Evolutionary conservation across 2,797 vertebrate genomes (phyloP), one percentile per base, ranked within the genome.

Genomic region (Hoplostethus mediterraneus): DNA sequence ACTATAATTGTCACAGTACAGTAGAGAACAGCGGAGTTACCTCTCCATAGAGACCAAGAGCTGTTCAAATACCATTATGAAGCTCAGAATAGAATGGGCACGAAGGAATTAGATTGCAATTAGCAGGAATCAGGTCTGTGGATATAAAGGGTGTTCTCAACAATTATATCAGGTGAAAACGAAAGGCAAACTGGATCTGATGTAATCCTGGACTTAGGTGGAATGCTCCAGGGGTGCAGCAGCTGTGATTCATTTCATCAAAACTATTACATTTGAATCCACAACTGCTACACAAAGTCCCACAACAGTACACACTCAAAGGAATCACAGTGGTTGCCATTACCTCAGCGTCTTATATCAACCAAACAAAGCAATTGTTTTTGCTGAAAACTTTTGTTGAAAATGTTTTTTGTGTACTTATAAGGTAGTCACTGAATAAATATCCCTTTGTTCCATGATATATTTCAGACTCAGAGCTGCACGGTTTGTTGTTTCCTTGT

Each of bases 1-100:
- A 82, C 81, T 85, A 66, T 90, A 91, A 92, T 91, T 92, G 92
- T 92, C 86, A 84, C 66, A 67, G 81, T 78, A 77, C 76, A 80
- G 85, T 66, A 56, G 71, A 89, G 59, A 86, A 74, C 69, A 75
- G 61, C 66, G 61, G 42, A 56, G 69, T 55, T 68, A 66, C 31
- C 48, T 52, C 71, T 84, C 85, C 81, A 64, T 69, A 64, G 84
- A 90, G 85, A 90, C 81, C 52, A 51, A 42, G 70, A 31, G 12
- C 13, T 60, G 65, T 57, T 68, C 42, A 48, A 58, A 45, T 45
- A 33, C 53, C 47, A 31, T 44, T 59, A 12, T 12, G 67, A 63
- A 67, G 66, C 67, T 55, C 38, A 16, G 67, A 73, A 80, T 64
- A 73, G 7, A 72, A 21, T 33, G 21, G 40, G 30, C 63, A 74